phyloP scores from a whole-genome alignment of 2,888 invertebrate species.

The Himalopsyche japonica region DNA sequence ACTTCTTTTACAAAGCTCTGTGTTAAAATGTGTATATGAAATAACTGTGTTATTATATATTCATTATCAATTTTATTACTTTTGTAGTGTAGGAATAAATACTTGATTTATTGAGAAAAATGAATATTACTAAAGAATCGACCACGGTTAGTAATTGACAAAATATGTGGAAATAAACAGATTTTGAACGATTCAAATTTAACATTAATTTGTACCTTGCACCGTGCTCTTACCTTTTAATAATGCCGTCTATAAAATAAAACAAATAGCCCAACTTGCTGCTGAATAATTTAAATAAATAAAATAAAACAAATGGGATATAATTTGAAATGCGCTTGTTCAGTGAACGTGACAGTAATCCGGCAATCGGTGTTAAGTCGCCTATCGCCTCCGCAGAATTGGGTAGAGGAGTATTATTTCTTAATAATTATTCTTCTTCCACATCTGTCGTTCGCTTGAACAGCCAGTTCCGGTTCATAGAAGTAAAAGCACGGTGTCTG shows the following conservation, averaged over 20 bases:
- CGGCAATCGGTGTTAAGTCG: constrained; percentile 5
- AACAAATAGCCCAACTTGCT: not conserved
- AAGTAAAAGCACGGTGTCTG: constrained; percentile 11
- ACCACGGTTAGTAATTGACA: no score
- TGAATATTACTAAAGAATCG: no score
- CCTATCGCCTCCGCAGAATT: constrained; percentile 8
- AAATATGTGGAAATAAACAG: no score
- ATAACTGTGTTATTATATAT: no score
- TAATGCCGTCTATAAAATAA: not conserved
- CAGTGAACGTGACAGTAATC: not conserved
- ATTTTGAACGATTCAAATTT: no score
- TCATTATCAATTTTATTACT: no score
- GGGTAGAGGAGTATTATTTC: constrained; percentile 7
- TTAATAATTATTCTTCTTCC: constrained; percentile 2
- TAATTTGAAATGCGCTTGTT: not conserved
- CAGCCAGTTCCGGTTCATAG: constrained; percentile 38
- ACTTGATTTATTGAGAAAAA: no score
- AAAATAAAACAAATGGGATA: not conserved
- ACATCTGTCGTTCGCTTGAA: constrained; percentile 40
- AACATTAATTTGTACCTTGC: no score
- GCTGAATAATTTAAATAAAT: not conserved
- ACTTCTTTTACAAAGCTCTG: no score
- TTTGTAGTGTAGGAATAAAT: no score
- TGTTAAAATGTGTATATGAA: no score
- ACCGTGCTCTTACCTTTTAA: not conserved